Evolutionary conservation across 2,888 invertebrate genomes (phyloP).

Genomic region (Acanthacorydalis orientalis): DNA sequence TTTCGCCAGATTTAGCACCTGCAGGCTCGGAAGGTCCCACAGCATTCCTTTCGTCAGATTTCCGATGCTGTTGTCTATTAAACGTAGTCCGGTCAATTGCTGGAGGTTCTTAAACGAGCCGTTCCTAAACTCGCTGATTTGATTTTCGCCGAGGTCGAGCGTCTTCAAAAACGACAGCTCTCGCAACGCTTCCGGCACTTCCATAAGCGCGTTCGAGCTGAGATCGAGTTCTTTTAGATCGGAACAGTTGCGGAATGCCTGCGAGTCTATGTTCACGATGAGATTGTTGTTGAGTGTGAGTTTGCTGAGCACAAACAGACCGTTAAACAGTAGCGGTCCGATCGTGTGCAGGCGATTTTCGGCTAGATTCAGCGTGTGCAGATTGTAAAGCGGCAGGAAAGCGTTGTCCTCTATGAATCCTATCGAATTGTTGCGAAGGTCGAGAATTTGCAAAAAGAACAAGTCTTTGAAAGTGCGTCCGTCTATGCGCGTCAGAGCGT

Average conservation of each 20-base stretch:
- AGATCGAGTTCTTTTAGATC: conserved; percentile 77
- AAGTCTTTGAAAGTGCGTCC: conserved; percentile 73
- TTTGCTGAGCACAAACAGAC: conserved; percentile 66
- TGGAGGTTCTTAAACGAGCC: conserved; percentile 73
- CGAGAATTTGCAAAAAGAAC: conserved; percentile 70
- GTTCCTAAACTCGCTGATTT: conserved; percentile 66
- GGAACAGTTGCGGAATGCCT: conserved; percentile 75
- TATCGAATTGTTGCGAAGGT: conserved; percentile 73
- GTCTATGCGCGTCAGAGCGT: conserved; percentile 69
- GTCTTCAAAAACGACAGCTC: conserved; percentile 72
- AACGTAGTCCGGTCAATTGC: conserved; percentile 68
- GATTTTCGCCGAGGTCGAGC: conserved; percentile 82
- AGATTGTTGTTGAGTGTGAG: conserved; percentile 74
- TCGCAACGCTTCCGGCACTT: conserved; percentile 68
- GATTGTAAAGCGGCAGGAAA: conserved; percentile 71
- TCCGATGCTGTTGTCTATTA: conserved; percentile 81
- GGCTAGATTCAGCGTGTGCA: conserved; percentile 77
- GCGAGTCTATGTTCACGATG: conserved; percentile 58
- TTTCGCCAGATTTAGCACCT: conserved; percentile 75
- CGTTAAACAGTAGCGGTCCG: conserved; percentile 67
- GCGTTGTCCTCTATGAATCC: conserved; percentile 79
- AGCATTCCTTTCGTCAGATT: conserved; percentile 75
- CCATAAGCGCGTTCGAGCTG: conserved; percentile 67
- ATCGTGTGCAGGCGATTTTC: conserved; percentile 72
- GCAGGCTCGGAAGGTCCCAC: conserved; percentile 66